Evolutionary conservation across 2,797 vertebrate genomes (phyloP).

Genomic region (Mormyrus proboscirostris): DNA sequence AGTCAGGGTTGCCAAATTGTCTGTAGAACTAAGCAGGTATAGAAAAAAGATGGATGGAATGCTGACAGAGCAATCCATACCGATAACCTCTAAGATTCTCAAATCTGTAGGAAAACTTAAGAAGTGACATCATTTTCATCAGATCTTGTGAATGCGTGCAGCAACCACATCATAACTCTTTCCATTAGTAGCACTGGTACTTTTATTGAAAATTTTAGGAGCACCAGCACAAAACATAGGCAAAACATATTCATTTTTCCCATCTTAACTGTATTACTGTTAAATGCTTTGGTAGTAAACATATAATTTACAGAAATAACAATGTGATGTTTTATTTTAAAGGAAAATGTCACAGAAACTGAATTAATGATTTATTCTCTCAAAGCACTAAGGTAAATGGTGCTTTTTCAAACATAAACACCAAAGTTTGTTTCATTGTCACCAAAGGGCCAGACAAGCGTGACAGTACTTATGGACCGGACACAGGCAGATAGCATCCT

Average conservation of each 20-base stretch:
- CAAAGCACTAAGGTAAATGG: background rate
- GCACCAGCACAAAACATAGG: background rate
- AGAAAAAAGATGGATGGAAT: background rate
- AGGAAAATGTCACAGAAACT: background rate
- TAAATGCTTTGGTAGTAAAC: background rate
- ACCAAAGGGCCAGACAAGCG: background rate
- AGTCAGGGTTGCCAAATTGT: background rate
- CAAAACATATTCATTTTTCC: background rate
- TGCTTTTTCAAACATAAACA: background rate
- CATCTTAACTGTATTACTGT: background rate
- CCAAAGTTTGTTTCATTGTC: background rate
- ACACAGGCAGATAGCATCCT: background rate
- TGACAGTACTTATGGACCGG: background rate
- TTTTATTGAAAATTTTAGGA: background rate
- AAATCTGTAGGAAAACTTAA: background rate
- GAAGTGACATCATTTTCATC: no score
- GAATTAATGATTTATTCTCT: background rate
- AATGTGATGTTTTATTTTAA: background rate
- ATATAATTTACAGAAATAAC: background rate
- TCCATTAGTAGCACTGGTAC: background rate
- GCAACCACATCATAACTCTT: background rate
- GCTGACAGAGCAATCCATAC: background rate
- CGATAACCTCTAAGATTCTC: background rate
- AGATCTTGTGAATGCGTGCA: background rate
- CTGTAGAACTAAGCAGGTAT: background rate